Evolutionary conservation across 2,888 invertebrate species (phyloP).

Genomic region (Aphrophora alni): DNA sequence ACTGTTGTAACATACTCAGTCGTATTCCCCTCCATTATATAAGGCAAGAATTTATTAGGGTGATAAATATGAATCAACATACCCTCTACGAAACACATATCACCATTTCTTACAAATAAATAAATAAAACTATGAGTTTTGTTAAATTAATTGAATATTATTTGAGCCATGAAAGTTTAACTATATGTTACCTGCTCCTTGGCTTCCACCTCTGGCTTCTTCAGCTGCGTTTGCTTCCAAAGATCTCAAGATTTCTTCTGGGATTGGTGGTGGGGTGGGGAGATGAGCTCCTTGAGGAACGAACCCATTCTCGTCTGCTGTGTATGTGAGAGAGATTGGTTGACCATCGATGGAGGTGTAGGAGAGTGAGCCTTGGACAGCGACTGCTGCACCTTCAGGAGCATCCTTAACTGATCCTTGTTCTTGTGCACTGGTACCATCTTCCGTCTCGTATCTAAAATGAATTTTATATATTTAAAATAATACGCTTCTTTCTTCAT

Average conservation of each 20-base stretch:
- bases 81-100: too few species aligned
- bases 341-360: constrained; percentile 78
- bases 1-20: too few species aligned
- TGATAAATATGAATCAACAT: too few species aligned
- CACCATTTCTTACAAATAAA: too few species aligned
- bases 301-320: constrained; percentile 74
- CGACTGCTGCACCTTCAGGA: constrained; percentile 58
- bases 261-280: constrained; percentile 57
- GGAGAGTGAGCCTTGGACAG: constrained; percentile 70
- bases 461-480: not conserved
- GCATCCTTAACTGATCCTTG: constrained; percentile 73
- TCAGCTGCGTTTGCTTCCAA: constrained; percentile 59
- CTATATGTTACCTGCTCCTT: too few species aligned
- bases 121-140: too few species aligned
- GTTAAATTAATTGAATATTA: too few species aligned
- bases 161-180: too few species aligned
- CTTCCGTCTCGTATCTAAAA: constrained; percentile 73
- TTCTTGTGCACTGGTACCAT: constrained; percentile 75
- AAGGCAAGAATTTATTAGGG: too few species aligned
- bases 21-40: too few species aligned
- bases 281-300: constrained; percentile 63
- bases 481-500: too few species aligned
- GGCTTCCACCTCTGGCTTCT: constrained; percentile 61
- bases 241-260: constrained; percentile 57
- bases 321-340: constrained; percentile 64